phyloP scores from a whole-genome alignment of 1,140 invertebrate species.

The Rhyacophila brunnea region DNA sequence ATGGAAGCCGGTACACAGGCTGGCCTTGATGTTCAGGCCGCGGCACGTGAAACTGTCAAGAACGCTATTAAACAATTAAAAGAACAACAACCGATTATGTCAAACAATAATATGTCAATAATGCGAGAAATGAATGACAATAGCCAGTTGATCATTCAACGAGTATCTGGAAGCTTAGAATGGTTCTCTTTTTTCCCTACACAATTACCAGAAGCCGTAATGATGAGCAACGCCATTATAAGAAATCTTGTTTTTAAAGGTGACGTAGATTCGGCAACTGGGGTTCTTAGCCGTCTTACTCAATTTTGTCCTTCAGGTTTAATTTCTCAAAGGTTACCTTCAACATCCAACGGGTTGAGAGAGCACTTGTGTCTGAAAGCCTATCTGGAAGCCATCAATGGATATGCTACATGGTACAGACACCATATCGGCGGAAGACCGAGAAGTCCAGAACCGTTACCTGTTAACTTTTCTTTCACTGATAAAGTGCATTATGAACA shows the following conservation, averaged over 20 bases:
- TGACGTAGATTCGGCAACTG: slow-evolving; percentile 49
- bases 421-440: slow-evolving; percentile 80
- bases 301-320: slow-evolving; percentile 42
- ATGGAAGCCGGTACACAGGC: slow-evolving; percentile 56
- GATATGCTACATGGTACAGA: slow-evolving; percentile 86
- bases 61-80: slow-evolving; percentile 58
- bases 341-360: slow-evolving; percentile 60
- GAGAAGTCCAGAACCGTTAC: slow-evolving; percentile 57
- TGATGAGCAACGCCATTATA: slow-evolving; percentile 87
- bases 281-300: slow-evolving; percentile 56
- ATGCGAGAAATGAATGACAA: slow-evolving; percentile 38
- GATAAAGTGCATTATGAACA: slow-evolving; percentile 88
- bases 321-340: slow-evolving; percentile 41
- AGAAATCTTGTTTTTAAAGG: slow-evolving; percentile 66
- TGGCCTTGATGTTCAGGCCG: slow-evolving; percentile 79
- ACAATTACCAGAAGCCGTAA: slow-evolving; percentile 77
- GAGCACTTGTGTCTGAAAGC: slow-evolving; percentile 78
- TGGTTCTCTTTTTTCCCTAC: slow-evolving; percentile 81
- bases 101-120: slow-evolving; percentile 23
- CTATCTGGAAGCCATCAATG: slow-evolving; percentile 81
- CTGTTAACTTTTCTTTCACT: slow-evolving; percentile 70
- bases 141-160: slow-evolving; percentile 40
- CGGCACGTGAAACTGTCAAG: slow-evolving; percentile 82
- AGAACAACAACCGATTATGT: slow-evolving; percentile 18
- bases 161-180: slow-evolving; percentile 67